phyloP scores from a whole-genome alignment of 2,113 vertebrate species.

The Gambusia holbrooki region DNA sequence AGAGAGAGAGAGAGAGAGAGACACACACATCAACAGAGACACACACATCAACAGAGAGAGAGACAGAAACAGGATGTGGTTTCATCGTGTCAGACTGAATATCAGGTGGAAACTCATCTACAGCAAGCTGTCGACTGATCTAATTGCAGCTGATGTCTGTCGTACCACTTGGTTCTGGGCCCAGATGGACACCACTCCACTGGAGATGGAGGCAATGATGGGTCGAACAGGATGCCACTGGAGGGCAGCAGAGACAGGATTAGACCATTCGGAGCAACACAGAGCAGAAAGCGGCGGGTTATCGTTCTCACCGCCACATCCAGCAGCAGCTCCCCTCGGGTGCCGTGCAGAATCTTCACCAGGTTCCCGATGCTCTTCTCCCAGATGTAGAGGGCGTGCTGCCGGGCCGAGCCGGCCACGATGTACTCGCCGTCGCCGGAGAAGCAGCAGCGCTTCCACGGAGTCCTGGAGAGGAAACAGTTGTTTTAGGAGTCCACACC shows the following conservation, averaged over 20 bases:
- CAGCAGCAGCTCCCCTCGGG: constrained; percentile 92
- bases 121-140: neutral
- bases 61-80: too few species aligned
- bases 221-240: constrained; percentile 98
- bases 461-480: constrained; percentile 82
- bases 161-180: constrained; percentile 99
- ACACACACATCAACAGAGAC: too few species aligned
- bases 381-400: constrained; percentile 98
- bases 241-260: neutral
- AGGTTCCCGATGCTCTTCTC: constrained; percentile 99
- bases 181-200: constrained; percentile 98
- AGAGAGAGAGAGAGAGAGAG: too few species aligned
- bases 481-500: neutral
- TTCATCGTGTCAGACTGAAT: neutral
- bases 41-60: too few species aligned
- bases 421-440: constrained; percentile 98
- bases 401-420: constrained; percentile 93
- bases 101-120: neutral
- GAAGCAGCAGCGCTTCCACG: constrained; percentile 99
- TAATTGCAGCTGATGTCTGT: neutral
- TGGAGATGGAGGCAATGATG: constrained; percentile 97
- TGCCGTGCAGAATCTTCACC: constrained; percentile 97
- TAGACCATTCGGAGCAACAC: neutral
- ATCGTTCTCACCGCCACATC: constrained; percentile 90
- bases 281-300: neutral